Evolutionary conservation across 2,113 vertebrate species (phyloP), one percentile per base, ranked within the genome.

Genomic region (Tauraco erythrolophus): DNA sequence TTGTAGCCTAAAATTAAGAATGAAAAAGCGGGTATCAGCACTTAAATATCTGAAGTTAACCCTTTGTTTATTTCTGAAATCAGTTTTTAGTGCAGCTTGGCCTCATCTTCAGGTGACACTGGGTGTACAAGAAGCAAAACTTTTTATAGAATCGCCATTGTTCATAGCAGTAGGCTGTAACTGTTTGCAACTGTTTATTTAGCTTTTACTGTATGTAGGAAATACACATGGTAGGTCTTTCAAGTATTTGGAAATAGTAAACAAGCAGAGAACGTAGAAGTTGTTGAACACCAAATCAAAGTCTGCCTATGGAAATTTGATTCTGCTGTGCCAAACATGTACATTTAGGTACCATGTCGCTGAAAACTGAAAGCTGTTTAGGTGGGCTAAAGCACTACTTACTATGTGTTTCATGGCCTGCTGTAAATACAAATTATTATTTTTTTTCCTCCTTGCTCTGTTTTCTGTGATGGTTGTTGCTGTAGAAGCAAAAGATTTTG

Each of bases 301-400:
- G 53, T 14, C 61, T 92, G 70, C 19, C 27, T 79, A 78, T 78
- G 51, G 4, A n/a, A 19, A 48, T 53, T 68, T 62, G 61, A 5
- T 76, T 93, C 23, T 75, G 30, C 43, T 60, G 22, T 92, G 43
- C 30, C 48, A 48, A 48, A 33, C 0, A 0, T 2, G 1, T 39
- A 14, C 1, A 0, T 64, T 75, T 24, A 53, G 39, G 11, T 76
- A 37, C 30, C 15, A 2, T 12, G 35, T 43, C 30, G 53, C 62
- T 85, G 84, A n/a, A 68, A 79, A 45, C 31, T 43, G 41, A 43
- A 43, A 43, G 30, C 37, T 86, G 13, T 74, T 76, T 37, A 53
- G 33, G 11, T 83, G 37, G 11, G 41, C n/a, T 72, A 30, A 61
- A 61, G 22, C 28, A 19, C 8, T 79, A 1, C 70, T 76, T 53